These are phyloP conservation scores for Clarias fuscus DNA, from an alignment of 2,797 vertebrate species.

Conservation along the genomic window DNA sequence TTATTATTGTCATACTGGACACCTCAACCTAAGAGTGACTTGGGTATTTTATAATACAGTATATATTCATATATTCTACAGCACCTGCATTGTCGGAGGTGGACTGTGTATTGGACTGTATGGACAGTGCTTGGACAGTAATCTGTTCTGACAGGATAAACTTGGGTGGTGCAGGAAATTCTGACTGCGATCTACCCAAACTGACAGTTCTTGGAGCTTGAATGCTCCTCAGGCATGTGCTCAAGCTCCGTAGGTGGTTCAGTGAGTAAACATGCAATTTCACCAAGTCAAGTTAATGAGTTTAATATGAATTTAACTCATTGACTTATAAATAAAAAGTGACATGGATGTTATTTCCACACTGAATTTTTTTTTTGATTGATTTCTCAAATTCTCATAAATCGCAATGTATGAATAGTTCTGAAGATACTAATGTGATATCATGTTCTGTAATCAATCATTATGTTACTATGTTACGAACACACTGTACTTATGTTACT, in stretches of 20 bases:
- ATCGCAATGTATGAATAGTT: background rate
- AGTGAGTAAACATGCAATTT: background rate
- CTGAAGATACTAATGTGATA: background rate
- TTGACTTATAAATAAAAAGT: no score
- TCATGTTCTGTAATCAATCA: background rate
- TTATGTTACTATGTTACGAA: background rate
- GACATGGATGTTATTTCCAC: background rate
- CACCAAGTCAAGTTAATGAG: background rate
- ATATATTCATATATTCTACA: background rate
- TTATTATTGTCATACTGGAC: background rate
- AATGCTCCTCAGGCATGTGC: background rate
- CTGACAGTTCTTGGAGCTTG: background rate
- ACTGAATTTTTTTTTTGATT: background rate
- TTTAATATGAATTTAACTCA: background rate
- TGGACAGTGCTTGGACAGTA: background rate
- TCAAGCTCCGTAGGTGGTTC: background rate
- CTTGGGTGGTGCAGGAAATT: conserved; percentile 6
- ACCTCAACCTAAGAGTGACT: background rate
- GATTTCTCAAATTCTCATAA: background rate
- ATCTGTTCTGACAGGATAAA: background rate
- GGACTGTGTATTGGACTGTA: background rate
- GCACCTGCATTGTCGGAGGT: no score
- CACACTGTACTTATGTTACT: background rate
- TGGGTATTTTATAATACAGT: background rate
- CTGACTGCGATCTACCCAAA: background rate